These are phyloP conservation scores for Amaurobius ferox DNA, from an alignment of 2,888 invertebrate species.

Conservation along the genomic window DNA sequence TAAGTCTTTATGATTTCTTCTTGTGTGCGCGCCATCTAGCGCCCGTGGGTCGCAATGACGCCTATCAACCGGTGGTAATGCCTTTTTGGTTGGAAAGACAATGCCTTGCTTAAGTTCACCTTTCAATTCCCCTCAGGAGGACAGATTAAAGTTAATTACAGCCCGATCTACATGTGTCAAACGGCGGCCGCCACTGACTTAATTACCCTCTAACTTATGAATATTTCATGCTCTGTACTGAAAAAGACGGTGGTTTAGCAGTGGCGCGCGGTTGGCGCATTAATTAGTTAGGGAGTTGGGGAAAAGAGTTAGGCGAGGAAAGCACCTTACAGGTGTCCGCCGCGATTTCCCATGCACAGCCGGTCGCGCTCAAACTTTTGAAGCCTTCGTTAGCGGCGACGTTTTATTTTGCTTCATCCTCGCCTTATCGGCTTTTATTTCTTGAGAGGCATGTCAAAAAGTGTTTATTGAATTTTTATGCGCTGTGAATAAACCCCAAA, in stretches of 20 bases:
- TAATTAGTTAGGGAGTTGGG: slow-evolving; percentile 68
- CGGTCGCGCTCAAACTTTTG: slow-evolving; percentile 13
- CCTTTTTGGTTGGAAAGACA: slow-evolving; percentile 66
- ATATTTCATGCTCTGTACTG: slow-evolving; percentile 68
- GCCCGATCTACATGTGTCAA: slow-evolving; percentile 70
- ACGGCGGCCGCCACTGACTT: slow-evolving; percentile 56
- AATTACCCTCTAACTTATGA: slow-evolving; percentile 70
- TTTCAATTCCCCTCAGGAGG: slow-evolving; percentile 54
- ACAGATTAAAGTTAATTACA: slow-evolving; percentile 72
- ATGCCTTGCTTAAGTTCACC: slow-evolving; percentile 66
- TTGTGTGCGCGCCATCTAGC: slow-evolving; percentile 39
- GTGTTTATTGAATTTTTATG: slow-evolving; percentile 63
- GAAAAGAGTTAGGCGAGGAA: slow-evolving; percentile 42
- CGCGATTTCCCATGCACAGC: slow-evolving; percentile 7
- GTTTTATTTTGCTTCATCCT: slow-evolving; percentile 30
- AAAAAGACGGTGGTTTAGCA: slow-evolving; percentile 29
- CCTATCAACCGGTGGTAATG: slow-evolving; percentile 66
- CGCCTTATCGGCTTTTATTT: slow-evolving; percentile 2
- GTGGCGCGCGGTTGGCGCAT: slow-evolving; percentile 34
- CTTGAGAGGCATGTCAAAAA: slow-evolving; percentile 16
- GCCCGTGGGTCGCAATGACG: slow-evolving; percentile 54
- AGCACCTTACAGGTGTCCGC: slow-evolving; percentile 69
- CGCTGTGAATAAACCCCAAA: neutral
- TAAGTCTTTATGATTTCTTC: slow-evolving; percentile 59
- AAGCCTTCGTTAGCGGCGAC: slow-evolving; percentile 17